Conservation (phyloP, 2,113 vertebrate species). For the Brienomyrus longianalis region DNA sequence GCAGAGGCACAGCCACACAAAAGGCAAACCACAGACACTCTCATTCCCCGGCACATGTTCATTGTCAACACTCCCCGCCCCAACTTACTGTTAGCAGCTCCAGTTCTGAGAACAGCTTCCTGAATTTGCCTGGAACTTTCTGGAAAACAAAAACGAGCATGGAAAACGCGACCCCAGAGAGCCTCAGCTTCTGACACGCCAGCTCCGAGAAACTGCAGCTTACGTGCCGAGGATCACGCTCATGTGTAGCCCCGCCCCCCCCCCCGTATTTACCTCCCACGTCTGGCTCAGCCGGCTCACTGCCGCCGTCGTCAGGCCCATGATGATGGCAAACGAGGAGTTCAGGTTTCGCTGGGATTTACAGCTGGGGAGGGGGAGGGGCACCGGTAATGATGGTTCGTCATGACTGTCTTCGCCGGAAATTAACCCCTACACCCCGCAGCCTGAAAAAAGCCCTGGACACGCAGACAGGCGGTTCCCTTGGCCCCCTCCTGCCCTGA, state of each 20-base stretch:
- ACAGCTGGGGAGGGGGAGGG: constrained; percentile 64
- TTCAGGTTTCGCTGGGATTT: constrained; percentile 94
- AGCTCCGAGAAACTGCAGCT: not conserved
- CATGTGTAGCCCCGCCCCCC: not conserved
- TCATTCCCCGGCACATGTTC: not conserved
- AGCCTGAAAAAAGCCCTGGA: not conserved
- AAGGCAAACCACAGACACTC: not conserved
- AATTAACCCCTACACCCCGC: not conserved
- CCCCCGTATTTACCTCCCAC: constrained; percentile 76
- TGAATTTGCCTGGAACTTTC: constrained; percentile 98
- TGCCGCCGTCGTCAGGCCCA: constrained; percentile 93
- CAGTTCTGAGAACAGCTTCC: constrained; percentile 91
- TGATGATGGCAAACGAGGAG: constrained; percentile 94
- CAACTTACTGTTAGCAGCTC: constrained; percentile 86
- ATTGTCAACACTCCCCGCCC: not conserved
- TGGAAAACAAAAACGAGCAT: constrained; percentile 35
- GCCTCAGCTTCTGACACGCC: not conserved
- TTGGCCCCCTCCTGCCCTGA: not conserved
- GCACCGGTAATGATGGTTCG: too few relatives aligned
- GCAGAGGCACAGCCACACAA: not conserved
- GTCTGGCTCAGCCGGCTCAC: constrained; percentile 88
- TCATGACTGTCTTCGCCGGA: not conserved
- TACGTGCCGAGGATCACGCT: not conserved
- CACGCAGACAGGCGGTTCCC: not conserved
- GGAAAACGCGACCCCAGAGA: not conserved